Conservation (phyloP, 1,140 invertebrate genomes). For the Cardiocondyla obscurior region DNA sequence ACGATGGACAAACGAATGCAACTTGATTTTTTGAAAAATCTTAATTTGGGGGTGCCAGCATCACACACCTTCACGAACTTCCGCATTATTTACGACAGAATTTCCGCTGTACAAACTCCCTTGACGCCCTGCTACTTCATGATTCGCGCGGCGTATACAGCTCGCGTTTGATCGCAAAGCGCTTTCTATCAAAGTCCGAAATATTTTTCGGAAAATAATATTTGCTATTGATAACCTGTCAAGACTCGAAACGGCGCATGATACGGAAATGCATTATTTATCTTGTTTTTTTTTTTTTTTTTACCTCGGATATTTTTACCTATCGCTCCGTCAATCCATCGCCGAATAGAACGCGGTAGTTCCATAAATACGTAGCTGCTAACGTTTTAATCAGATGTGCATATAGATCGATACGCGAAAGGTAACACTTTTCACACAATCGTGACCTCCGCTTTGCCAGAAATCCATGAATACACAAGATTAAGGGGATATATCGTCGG, state of each 20-base stretch:
- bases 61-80: slow-evolving; percentile 66
- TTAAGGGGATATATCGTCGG: slow-evolving; percentile 19
- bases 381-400: background rate
- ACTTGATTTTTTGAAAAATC: too few species aligned
- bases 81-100: slow-evolving; percentile 62
- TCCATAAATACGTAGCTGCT: slow-evolving; percentile 35
- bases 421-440: slow-evolving; percentile 38
- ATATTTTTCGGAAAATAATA: slow-evolving; percentile 18
- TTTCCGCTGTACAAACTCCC: slow-evolving; percentile 51
- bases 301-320: background rate
- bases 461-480: slow-evolving; percentile 50
- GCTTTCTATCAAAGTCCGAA: background rate
- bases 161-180: background rate
- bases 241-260: background rate
- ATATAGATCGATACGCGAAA: slow-evolving; percentile 1
- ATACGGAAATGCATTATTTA: slow-evolving; percentile 22
- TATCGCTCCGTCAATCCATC: background rate
- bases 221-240: background rate
- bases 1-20: too few species aligned
- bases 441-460: slow-evolving; percentile 22
- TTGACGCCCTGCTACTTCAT: background rate
- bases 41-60: too few species aligned
- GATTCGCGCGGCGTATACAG: slow-evolving; percentile 25
- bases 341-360: slow-evolving; percentile 11
- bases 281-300: slow-evolving; percentile 24